These are phyloP conservation scores for Catharus ustulatus DNA, from an alignment of 2,797 vertebrate genomes.

Conservation along the genomic window DNA sequence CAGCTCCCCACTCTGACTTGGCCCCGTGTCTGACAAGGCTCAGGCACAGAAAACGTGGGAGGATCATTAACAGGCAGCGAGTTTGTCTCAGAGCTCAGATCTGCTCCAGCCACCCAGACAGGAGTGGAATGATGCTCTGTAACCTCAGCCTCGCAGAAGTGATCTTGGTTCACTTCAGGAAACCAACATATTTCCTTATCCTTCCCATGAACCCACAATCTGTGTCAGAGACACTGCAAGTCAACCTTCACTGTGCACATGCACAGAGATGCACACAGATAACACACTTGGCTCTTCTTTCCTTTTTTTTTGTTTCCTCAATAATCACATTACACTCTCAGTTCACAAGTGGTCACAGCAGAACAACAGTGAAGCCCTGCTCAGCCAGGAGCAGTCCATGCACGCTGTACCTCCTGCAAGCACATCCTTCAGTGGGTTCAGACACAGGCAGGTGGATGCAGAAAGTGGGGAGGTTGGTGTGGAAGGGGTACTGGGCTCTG, in stretches of 20 bases:
- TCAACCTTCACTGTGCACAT: fast-evolving
- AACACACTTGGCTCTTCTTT: not conserved
- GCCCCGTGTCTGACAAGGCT: not conserved
- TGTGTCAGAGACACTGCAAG: not conserved
- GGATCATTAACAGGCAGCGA: not conserved
- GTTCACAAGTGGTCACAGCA: fast-evolving
- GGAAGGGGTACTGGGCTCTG: not conserved
- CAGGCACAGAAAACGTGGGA: not conserved
- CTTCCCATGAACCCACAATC: fast-evolving
- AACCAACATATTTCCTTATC: not conserved
- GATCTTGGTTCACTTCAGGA: not conserved
- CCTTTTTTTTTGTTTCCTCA: not conserved
- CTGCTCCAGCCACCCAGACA: not conserved
- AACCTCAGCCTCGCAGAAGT: not conserved
- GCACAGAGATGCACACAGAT: not conserved
- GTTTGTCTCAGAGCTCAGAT: not conserved
- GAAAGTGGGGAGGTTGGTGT: not conserved
- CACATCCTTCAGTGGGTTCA: not conserved
- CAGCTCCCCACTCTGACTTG: not conserved
- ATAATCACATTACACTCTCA: not conserved
- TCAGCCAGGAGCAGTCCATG: fast-evolving
- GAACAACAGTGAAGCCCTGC: not conserved
- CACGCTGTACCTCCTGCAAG: fast-evolving
- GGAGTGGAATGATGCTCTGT: not conserved
- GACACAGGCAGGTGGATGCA: not conserved